Conservation (phyloP, 1,140 invertebrate species). For the Drosophila nebulosa region DNA sequence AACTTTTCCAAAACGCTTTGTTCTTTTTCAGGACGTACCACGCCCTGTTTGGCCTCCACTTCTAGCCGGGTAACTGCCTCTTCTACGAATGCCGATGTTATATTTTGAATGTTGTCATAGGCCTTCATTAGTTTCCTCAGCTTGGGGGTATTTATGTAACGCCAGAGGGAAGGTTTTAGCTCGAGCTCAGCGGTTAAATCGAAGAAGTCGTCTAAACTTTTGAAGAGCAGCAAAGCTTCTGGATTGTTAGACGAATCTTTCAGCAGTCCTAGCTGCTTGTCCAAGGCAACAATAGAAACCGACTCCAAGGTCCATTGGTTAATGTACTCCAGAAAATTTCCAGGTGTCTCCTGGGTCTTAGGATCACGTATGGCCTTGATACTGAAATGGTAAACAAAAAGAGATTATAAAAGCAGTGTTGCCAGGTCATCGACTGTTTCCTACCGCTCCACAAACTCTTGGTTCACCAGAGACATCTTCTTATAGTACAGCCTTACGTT, state of each 20-base stretch:
- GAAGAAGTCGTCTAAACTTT: slow-evolving; percentile 85
- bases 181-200: slow-evolving; percentile 83
- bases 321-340: slow-evolving; percentile 84
- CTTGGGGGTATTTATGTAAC: slow-evolving; percentile 83
- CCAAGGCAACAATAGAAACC: slow-evolving; percentile 86
- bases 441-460: slow-evolving; percentile 63
- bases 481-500: slow-evolving; percentile 81
- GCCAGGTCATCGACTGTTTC: background rate
- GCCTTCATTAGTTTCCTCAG: slow-evolving; percentile 83
- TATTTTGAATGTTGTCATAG: slow-evolving; percentile 65
- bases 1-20: slow-evolving; percentile 75
- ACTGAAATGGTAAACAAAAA: slow-evolving; percentile 49
- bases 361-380: slow-evolving; percentile 82
- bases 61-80: slow-evolving; percentile 59
- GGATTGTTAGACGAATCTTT: slow-evolving; percentile 77
- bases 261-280: slow-evolving; percentile 84
- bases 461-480: slow-evolving; percentile 80
- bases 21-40: slow-evolving; percentile 38
- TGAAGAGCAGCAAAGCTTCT: slow-evolving; percentile 83
- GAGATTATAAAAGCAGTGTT: background rate
- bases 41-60: slow-evolving; percentile 42
- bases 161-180: slow-evolving; percentile 85
- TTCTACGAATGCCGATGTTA: slow-evolving; percentile 48
- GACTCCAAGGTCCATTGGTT: slow-evolving; percentile 88
- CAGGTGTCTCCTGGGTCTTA: slow-evolving; percentile 82